A percentile compares a stretch with the other conserved stretches of the same genome.
These are phyloP conservation scores for Lordiphosa collinella DNA, from an alignment of 1,140 invertebrate genomes.

Conservation along the genomic window DNA sequence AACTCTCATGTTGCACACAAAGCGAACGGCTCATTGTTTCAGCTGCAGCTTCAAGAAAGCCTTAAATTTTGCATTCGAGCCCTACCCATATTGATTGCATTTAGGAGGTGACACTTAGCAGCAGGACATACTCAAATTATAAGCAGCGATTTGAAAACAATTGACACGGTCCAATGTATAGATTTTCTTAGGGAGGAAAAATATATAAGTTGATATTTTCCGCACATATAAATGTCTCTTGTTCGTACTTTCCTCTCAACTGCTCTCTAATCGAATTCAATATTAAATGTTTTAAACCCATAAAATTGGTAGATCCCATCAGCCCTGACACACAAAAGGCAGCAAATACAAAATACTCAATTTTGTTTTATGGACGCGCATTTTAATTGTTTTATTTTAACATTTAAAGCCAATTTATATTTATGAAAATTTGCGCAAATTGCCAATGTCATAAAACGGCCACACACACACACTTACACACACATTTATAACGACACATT, in stretches of 20 bases:
- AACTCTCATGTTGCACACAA: constrained; percentile 48
- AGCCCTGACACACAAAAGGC: background rate
- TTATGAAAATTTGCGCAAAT: constrained; percentile 67
- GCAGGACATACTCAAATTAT: constrained; percentile 10
- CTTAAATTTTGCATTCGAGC: constrained; percentile 36
- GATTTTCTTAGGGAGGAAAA: too few species aligned
- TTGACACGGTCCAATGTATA: too few species aligned
- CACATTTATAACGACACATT: too few species aligned
- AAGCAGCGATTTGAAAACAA: constrained; percentile 70
- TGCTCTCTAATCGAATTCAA: too few species aligned
- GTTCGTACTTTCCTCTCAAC: too few species aligned
- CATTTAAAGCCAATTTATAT: constrained; percentile 72
- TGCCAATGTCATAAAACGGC: constrained; percentile 42
- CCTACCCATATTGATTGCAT: constrained; percentile 49
- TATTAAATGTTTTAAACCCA: too few species aligned
- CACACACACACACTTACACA: too few species aligned
- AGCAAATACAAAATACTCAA: background rate
- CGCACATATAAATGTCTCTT: too few species aligned
- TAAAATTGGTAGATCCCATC: background rate
- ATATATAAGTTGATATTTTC: too few species aligned
- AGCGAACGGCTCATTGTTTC: constrained; percentile 28
- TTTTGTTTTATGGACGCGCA: constrained; percentile 10
- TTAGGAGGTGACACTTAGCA: constrained; percentile 66
- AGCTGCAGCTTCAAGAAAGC: constrained; percentile 1
- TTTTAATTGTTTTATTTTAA: constrained; percentile 69